Conservation (phyloP, 2,888 invertebrate species). For the Euplexia lucipara region DNA sequence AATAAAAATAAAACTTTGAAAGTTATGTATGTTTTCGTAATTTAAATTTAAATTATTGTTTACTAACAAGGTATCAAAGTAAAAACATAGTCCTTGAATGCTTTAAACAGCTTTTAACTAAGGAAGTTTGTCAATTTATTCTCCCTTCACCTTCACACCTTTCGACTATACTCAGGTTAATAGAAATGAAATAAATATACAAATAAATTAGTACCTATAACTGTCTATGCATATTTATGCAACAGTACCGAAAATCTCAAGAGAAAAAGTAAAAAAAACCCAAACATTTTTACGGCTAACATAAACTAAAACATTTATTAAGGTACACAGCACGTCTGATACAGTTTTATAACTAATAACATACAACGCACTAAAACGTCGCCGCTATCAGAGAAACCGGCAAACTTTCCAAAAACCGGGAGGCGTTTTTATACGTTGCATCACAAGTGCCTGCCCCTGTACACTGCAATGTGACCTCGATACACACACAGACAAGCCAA, state of each 20-base stretch:
- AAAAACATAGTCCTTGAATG: too few species aligned
- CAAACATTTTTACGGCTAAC: slow-evolving; percentile 8
- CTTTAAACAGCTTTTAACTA: too few species aligned
- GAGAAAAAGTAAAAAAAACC: background rate
- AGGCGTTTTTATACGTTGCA: slow-evolving; percentile 78
- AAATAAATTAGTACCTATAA: background rate
- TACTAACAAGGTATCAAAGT: too few species aligned
- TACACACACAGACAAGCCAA: slow-evolving; percentile 76
- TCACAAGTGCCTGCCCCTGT: slow-evolving; percentile 77
- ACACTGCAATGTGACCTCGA: slow-evolving; percentile 86
- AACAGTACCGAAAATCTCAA: background rate
- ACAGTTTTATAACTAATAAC: slow-evolving; percentile 61
- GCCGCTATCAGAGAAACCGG: slow-evolving; percentile 64
- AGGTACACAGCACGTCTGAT: slow-evolving; percentile 30
- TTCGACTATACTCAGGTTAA: too few species aligned
- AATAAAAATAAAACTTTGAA: too few species aligned
- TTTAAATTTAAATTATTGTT: too few species aligned
- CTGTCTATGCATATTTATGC: background rate
- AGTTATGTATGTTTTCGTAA: too few species aligned
- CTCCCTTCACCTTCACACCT: too few species aligned
- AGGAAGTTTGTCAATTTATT: too few species aligned
- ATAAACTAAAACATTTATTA: slow-evolving; percentile 52
- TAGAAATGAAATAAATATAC: background rate
- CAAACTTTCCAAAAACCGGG: slow-evolving; percentile 78
- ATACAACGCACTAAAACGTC: slow-evolving; percentile 56